Evolutionary conservation across 2,888 invertebrate genomes (phyloP).

Genomic region (Ditula angustiorana): DNA sequence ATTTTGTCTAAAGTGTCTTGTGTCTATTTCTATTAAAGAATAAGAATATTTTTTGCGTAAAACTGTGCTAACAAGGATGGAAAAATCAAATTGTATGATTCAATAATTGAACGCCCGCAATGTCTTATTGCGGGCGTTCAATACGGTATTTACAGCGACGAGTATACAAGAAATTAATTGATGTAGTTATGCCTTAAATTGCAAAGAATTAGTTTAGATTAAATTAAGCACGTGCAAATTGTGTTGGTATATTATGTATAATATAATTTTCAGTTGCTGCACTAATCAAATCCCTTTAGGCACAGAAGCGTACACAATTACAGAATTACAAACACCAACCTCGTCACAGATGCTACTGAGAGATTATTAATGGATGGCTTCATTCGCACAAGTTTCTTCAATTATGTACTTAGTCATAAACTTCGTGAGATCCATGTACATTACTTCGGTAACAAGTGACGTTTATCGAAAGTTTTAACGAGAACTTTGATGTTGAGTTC

Average conservation of each 20-base stretch:
- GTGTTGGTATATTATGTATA: neutral
- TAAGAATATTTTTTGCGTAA: no score
- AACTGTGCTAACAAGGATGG: no score
- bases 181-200: no score
- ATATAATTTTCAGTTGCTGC: conserved; percentile 1
- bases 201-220: no score
- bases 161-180: no score
- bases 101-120: no score
- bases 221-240: neutral
- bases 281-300: conserved; percentile 8
- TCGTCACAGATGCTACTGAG: conserved; percentile 26
- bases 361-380: conserved; percentile 24
- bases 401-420: conserved; percentile 36
- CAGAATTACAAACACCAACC: conserved; percentile 31
- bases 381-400: conserved; percentile 26
- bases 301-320: conserved; percentile 26
- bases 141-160: no score
- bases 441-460: conserved; percentile 26
- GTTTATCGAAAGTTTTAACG: conserved; percentile 29
- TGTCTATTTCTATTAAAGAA: no score
- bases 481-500: conserved; percentile 24
- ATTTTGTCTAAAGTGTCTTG: no score
- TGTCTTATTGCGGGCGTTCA: no score
- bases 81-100: no score
- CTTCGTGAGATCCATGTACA: conserved; percentile 6